Base-by-base conservation (phyloP, 2,113 vertebrate genomes). In the Uria lomvia region DNA sequence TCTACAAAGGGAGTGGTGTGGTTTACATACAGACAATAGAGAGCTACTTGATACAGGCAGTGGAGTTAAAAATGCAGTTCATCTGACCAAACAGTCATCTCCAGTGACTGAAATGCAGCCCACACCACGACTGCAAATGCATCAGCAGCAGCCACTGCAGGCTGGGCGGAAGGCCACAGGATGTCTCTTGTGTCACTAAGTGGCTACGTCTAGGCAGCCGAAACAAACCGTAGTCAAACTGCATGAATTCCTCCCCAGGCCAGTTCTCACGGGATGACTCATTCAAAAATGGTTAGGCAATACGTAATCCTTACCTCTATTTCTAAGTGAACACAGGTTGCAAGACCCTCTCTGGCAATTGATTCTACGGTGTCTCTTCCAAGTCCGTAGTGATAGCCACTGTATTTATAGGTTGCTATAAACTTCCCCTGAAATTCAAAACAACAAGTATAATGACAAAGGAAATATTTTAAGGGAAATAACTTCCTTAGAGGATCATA, bases 251-350 rank as follows among this genome's bases (percentile, higher is more conserved):
- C 21, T 71, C 18, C 36, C 50, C 34, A 12, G 45, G 34, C 58
- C 6, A 45, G 42, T 23, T 40, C 70, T 81, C 50, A 36, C 29
- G 42, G 34, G 76, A 60, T 2, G 6, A 49, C 6, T 67, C 34
- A n/a, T 17, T 75, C 24, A 21, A 43, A 53, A 68, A 32, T 2
- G 12, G 4, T 17, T 14, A 20, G 30, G 4, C 4, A 7, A 5
- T 20, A 38, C n/a, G 19, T 4, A 72, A 13, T 13, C 36, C 95
- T 78, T 95, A 98, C 99, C 98, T 99, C 99, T 36, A 99, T 98
- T 95, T 99, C 99, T 98, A 99, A 96, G 68, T 99, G 99, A 50
- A 98, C 90, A 52, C 99, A 99, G 95, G 98, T 98, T 5, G 98
- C 99, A 32, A 99, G 98, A 5, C 99, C 99, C 32, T 99, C 99